Base-by-base conservation (phyloP, 2,113 vertebrate genomes). In the Pomatorhinus ruficollis region DNA sequence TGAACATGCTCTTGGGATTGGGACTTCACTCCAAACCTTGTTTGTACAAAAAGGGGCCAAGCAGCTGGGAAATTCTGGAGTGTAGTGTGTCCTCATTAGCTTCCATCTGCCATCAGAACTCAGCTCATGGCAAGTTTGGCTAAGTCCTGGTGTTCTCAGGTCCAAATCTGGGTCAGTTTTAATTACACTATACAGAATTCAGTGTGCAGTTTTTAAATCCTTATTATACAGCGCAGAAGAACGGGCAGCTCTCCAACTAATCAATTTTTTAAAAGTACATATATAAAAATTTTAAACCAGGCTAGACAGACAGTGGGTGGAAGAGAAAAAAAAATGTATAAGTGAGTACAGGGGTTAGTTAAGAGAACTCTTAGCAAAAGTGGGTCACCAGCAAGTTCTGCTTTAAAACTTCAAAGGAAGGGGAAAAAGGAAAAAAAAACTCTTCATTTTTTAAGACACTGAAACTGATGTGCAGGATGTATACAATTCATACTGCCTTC, bases 181-280 rank as follows among this genome's bases (percentile, higher is more conserved):
- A 98, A 98, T 98, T 98, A 98, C 97, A 98, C 98, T 98, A 97
- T 97, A 98, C 98, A 98, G 98, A 98, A 98, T 98, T 98, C 98
- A 97, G 96, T 92, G 91, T 98, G 96, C 97, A 97, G 97, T 96
- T 98, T 98, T 98, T 80, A 98, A 98, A 98, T 98, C 97, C 97
- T 98, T 98, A 98, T 98, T 98, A 98, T 97, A 98, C 97, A 97
- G 97, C 54, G 84, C 97, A 98, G 97, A 98, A 97, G 97, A 98
- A 97, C 93, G 96, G 98, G 98, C 98, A 98, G 97, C 95, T 96
- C 96, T 98, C 98, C 98, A 98, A 97, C 97, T 98, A 98, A 98
- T 98, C 98, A 98, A 98, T 98, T 97, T 98, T 98, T 98, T 98
- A 98, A 97, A 98, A 98, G 98, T 98, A 98, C 97, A 98, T 98